Percentiles rank a stretch among this genome's conserved stretches.
Evolutionary conservation across 2,888 invertebrate genomes (phyloP).

Genomic region (Heliconius charithonia): DNA sequence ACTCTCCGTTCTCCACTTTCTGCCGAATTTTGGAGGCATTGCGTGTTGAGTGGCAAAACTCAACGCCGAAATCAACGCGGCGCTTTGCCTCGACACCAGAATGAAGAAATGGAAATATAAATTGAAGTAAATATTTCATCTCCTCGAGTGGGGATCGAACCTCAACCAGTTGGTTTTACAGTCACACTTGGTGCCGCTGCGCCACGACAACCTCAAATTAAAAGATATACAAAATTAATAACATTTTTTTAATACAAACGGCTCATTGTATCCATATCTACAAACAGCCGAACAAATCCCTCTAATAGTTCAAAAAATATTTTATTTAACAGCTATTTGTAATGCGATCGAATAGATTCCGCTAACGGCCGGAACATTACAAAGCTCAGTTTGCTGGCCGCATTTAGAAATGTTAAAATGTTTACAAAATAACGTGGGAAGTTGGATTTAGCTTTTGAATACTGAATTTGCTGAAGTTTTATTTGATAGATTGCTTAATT

Average conservation of each 20-base stretch:
- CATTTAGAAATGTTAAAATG: conserved; percentile 51
- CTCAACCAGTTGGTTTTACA: no score
- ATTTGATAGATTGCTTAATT: not conserved
- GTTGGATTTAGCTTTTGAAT: conserved; percentile 36
- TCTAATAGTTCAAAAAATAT: conserved; percentile 42
- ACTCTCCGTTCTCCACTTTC: no score
- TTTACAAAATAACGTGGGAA: conserved; percentile 51
- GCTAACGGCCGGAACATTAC: conserved; percentile 50
- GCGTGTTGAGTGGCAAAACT: no score
- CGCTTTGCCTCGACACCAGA: no score
- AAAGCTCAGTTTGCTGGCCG: conserved; percentile 48
- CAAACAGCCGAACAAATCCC: conserved; percentile 38
- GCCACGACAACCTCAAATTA: not conserved
- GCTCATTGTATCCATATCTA: conserved; percentile 26
- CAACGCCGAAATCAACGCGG: no score
- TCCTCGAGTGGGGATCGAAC: no score
- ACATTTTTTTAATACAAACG: conserved; percentile 37
- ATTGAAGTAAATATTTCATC: no score
- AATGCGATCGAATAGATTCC: conserved; percentile 46
- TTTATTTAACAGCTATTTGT: conserved; percentile 43
- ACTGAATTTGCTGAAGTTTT: conserved; percentile 31
- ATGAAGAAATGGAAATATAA: no score
- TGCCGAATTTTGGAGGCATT: no score
- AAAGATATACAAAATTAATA: conserved; percentile 7
- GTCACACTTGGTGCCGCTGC: no score